A percentile compares a stretch with the other conserved stretches of the same genome.
These are phyloP conservation scores for Acleris literana DNA, from an alignment of 2,888 invertebrate genomes.

Conservation along the genomic window DNA sequence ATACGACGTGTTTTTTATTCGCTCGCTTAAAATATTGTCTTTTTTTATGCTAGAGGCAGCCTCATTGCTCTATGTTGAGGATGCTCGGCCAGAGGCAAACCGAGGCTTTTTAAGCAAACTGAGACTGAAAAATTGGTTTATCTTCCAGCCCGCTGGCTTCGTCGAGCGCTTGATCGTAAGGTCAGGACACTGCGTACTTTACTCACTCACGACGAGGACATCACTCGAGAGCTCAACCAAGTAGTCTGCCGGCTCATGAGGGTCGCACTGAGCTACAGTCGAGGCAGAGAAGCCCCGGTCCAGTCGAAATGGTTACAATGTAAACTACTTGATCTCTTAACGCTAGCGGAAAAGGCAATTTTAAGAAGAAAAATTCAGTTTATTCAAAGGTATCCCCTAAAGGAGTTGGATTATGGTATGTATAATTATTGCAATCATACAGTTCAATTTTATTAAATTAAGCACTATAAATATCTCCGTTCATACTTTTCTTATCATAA, in stretches of 20 bases:
- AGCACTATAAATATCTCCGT: too few species aligned
- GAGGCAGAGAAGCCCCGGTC: constrained; percentile 51
- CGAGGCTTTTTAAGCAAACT: too few species aligned
- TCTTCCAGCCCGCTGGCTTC: constrained; percentile 59
- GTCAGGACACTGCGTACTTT: constrained; percentile 62
- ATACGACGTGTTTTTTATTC: too few species aligned
- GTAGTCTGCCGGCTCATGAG: constrained; percentile 71
- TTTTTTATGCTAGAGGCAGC: too few species aligned
- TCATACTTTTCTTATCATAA: too few species aligned
- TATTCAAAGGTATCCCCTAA: constrained; percentile 53
- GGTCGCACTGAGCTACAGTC: constrained; percentile 60
- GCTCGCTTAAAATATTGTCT: too few species aligned
- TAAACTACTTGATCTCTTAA: constrained; percentile 69
- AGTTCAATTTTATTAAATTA: too few species aligned
- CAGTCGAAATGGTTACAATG: constrained; percentile 68
- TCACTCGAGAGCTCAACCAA: constrained; percentile 63
- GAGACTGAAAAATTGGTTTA: not conserved
- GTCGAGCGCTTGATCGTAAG: constrained; percentile 66
- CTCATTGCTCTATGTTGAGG: too few species aligned
- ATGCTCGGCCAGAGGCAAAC: too few species aligned
- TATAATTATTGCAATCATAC: not conserved
- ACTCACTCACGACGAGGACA: constrained; percentile 65
- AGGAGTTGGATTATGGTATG: constrained; percentile 57
- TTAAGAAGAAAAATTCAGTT: constrained; percentile 57
- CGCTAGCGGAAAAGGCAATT: constrained; percentile 70